A percentile compares a stretch with the other conserved stretches of the same genome.
phyloP scores from a whole-genome alignment of 2,113 vertebrate genomes.

The Alligator mississippiensis region DNA sequence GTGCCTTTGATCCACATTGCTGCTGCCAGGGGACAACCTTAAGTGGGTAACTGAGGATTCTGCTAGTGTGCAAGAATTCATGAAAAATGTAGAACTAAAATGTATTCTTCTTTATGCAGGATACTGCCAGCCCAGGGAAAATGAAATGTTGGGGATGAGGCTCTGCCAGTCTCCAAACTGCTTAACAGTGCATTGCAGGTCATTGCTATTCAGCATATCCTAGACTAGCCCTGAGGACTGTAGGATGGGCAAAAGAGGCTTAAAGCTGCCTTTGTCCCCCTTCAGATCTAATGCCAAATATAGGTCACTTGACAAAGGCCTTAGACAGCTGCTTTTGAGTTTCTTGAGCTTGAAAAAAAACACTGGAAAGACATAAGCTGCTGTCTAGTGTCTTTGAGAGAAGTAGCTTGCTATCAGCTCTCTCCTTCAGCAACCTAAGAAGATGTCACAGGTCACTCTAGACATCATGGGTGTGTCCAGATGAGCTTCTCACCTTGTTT shows the following conservation, averaged over 20 bases:
- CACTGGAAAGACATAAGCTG: too few relatives aligned
- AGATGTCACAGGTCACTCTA: neutral
- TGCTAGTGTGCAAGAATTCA: neutral
- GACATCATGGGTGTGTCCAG: too few relatives aligned
- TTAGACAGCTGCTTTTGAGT: neutral
- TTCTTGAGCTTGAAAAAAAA: neutral
- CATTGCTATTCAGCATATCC: too few relatives aligned
- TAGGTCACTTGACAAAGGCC: neutral
- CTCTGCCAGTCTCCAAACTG: neutral
- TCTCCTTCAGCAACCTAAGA: neutral
- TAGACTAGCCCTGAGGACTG: too few relatives aligned
- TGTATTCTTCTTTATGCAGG: neutral
- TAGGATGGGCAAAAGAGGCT: too few relatives aligned
- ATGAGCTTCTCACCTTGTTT: too few relatives aligned
- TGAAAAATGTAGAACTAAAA: neutral
- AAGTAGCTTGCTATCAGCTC: neutral
- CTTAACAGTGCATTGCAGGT: too few relatives aligned
- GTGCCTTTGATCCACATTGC: neutral
- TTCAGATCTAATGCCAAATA: neutral
- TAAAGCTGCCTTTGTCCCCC: neutral
- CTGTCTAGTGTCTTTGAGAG: neutral
- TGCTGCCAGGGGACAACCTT: neutral
- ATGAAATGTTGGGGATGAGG: accelerated
- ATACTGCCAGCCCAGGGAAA: neutral
- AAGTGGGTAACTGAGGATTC: neutral